Evolutionary conservation across 2,888 invertebrate species (phyloP).

Genomic region (Nemapogon koenigi): DNA sequence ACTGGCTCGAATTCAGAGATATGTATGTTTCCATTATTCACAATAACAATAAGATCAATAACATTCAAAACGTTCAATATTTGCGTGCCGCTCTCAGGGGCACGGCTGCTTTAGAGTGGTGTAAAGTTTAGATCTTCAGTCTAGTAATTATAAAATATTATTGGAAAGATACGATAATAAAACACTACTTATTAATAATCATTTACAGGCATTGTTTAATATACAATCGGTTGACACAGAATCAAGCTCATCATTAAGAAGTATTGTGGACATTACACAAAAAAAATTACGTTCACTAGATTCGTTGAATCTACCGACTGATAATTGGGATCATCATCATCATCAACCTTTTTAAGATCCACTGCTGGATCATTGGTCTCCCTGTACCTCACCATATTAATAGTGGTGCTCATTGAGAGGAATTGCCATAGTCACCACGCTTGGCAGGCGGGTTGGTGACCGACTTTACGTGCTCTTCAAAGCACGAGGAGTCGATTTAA

Average conservation of each 20-base stretch:
- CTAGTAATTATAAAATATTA: constrained; percentile 13
- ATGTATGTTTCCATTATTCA: constrained; percentile 13
- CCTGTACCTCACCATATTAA: no score
- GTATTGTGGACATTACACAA: background rate
- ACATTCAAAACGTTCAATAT: constrained; percentile 15
- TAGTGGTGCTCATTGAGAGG: no score
- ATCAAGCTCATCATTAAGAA: background rate
- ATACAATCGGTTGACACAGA: constrained; percentile 7
- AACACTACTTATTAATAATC: constrained; percentile 9
- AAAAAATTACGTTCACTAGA: background rate
- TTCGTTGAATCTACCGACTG: background rate
- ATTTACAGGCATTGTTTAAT: constrained; percentile 3
- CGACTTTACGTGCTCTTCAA: no score
- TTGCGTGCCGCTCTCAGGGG: constrained; percentile 14
- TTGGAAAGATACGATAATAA: constrained; percentile 15
- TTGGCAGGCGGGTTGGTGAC: no score
- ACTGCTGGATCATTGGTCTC: no score
- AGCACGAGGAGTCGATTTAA: no score
- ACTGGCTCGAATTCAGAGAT: constrained; percentile 15
- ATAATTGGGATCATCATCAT: background rate
- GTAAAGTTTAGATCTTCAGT: constrained; percentile 14
- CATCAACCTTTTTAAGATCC: no score
- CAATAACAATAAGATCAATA: constrained; percentile 11
- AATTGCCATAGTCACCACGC: no score
- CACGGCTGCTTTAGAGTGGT: constrained; percentile 14